Evolutionary conservation across 2,888 invertebrate genomes (phyloP).

Genomic region (Stenichneumon culpator): DNA sequence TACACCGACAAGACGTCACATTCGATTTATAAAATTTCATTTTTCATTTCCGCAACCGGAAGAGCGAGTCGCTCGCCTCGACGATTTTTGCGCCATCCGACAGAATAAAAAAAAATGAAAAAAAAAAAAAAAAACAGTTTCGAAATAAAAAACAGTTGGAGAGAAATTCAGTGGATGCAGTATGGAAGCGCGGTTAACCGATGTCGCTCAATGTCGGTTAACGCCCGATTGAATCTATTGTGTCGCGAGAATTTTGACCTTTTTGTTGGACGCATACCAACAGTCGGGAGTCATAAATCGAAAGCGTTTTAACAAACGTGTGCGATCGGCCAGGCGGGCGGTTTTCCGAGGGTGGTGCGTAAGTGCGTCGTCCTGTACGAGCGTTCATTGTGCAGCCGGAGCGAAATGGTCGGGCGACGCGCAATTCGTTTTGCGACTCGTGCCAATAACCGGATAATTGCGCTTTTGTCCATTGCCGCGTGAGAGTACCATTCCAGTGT

Average conservation of each 20-base stretch:
- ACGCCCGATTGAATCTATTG: conserved; percentile 51
- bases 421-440: conserved; percentile 4
- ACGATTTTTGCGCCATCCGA: not conserved
- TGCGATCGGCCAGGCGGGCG: not conserved
- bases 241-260: conserved; percentile 26
- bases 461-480: conserved; percentile 3
- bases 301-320: conserved; percentile 9
- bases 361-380: not conserved
- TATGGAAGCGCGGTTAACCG: conserved; percentile 49
- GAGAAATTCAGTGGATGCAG: conserved; percentile 10
- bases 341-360: not conserved
- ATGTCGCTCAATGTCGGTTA: conserved; percentile 47
- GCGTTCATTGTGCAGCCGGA: not conserved
- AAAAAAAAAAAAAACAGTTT: not conserved
- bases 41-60: not conserved
- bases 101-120: not conserved
- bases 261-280: not conserved
- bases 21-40: no score
- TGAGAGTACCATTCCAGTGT: not conserved
- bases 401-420: not conserved
- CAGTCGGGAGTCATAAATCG: not conserved
- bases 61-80: not conserved
- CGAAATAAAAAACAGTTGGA: conserved; percentile 8
- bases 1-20: no score
- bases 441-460: conserved; percentile 6